Percentiles rank a stretch among this genome's conserved stretches.
Evolutionary conservation across 1,140 invertebrate genomes (phyloP).

Genomic region (Eurosta solidaginis): DNA sequence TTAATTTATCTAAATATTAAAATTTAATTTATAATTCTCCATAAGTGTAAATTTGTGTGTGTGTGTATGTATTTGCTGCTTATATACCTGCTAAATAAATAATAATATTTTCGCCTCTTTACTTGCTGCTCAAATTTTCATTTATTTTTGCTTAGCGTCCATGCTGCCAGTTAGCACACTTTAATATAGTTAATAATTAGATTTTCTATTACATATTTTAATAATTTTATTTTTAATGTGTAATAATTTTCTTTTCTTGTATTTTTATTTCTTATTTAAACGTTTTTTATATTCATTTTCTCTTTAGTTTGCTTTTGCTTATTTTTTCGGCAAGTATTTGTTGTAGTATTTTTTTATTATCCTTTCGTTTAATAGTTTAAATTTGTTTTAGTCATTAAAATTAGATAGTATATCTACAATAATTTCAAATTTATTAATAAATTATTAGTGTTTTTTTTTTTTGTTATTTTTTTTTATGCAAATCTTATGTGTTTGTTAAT

Average conservation of each 20-base stretch:
- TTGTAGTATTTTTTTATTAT: conserved; percentile 22
- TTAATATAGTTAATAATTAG: conserved; percentile 22
- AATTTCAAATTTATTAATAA: conserved; percentile 33
- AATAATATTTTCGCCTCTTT: neutral
- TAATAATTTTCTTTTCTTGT: conserved; percentile 27
- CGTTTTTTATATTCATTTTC: conserved; percentile 17
- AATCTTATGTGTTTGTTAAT: neutral
- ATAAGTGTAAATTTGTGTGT: neutral
- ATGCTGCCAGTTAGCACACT: neutral
- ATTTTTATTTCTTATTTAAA: conserved; percentile 19
- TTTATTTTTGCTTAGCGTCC: neutral
- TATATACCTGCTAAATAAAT: conserved; percentile 14
- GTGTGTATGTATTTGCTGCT: neutral
- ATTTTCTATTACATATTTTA: neutral
- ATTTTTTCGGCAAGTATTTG: conserved; percentile 33
- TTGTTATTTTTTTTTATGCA: neutral
- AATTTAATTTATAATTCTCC: neutral
- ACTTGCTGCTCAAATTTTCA: neutral
- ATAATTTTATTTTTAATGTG: conserved; percentile 17
- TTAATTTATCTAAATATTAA: conserved; percentile 27
- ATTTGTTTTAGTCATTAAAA: conserved; percentile 29
- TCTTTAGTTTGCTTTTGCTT: conserved; percentile 15
- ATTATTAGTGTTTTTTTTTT: conserved; percentile 21
- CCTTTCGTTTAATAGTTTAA: conserved; percentile 32
- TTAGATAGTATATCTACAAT: conserved; percentile 30